Conservation (phyloP, 1,140 invertebrate genomes). For the Subanguina moxae region DNA sequence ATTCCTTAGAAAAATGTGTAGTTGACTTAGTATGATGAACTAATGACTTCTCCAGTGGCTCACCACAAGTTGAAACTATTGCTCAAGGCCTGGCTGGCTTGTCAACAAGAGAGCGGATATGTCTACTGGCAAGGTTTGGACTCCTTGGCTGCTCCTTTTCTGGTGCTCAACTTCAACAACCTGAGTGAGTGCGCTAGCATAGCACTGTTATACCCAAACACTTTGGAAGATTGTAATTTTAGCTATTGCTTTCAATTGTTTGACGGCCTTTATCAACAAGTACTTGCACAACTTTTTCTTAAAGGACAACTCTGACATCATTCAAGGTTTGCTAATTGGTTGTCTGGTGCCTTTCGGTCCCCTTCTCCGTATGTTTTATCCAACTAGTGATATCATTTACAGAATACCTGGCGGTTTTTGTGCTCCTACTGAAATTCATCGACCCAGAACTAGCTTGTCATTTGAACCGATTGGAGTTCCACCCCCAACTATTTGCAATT, state of each 20-base stretch:
- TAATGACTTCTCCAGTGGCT: conserved; percentile 84
- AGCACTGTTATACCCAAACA: not conserved
- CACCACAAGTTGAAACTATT: conserved; percentile 86
- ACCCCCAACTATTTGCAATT: conserved; percentile 96
- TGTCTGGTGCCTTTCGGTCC: no score
- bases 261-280: conserved; percentile 88
- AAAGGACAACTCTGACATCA: conserved; percentile 89
- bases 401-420: conserved; percentile 94
- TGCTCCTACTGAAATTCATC: conserved; percentile 88
- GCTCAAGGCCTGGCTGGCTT: conserved; percentile 89
- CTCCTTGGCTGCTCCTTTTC: conserved; percentile 91
- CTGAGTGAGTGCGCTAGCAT: conserved; percentile 22
- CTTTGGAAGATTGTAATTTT: conserved; percentile 17
- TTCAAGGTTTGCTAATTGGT: conserved; percentile 73
- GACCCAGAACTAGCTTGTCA: conserved; percentile 87
- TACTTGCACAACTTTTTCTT: conserved; percentile 95
- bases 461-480: conserved; percentile 84
- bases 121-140: conserved; percentile 99
- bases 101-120: conserved; percentile 74
- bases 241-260: conserved; percentile 76
- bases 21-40: conserved; percentile 75
- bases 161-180: conserved; percentile 92
- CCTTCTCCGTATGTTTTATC: no score
- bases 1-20: conserved; percentile 13
- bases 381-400: conserved; percentile 23